Percentiles rank a stretch among this genome's conserved stretches.
Evolutionary conservation across 2,797 vertebrate species (phyloP).

Genomic region (Diceros bicornis): DNA sequence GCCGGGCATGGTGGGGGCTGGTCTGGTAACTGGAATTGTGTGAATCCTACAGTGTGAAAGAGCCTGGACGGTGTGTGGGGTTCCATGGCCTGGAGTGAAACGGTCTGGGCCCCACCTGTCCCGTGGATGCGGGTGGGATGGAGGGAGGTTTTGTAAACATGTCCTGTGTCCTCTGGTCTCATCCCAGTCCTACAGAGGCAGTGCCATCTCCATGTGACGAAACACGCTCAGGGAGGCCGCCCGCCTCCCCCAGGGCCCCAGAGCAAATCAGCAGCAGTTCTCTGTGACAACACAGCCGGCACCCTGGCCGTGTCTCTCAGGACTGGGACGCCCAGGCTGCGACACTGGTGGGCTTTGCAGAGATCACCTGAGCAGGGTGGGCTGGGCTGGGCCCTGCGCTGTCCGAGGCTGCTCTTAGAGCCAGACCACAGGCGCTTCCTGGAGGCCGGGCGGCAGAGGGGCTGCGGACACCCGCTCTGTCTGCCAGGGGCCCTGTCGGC

Average conservation of each 20-base stretch:
- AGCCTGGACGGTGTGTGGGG: fast-evolving
- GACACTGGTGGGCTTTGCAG: fast-evolving
- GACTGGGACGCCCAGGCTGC: fast-evolving
- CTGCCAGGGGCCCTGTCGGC: no score
- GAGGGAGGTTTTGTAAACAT: fast-evolving
- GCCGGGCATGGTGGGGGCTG: fast-evolving
- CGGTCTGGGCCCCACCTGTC: fast-evolving
- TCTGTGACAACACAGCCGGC: fast-evolving
- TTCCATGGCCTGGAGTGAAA: no score
- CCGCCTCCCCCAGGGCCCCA: fast-evolving
- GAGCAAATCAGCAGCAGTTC: neutral
- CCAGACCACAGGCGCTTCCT: neutral
- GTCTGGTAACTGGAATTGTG: fast-evolving
- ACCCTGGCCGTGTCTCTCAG: fast-evolving
- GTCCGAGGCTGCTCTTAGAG: fast-evolving
- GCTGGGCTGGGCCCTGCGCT: fast-evolving
- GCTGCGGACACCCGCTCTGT: fast-evolving
- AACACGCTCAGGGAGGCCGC: no score
- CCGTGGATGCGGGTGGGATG: fast-evolving
- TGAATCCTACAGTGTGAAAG: fast-evolving
- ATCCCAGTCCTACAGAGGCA: fast-evolving
- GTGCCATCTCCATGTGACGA: fast-evolving
- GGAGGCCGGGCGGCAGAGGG: neutral
- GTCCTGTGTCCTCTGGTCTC: fast-evolving
- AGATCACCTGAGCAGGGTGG: fast-evolving